These are phyloP conservation scores for Schizopygopsis malacanthus DNA, from an alignment of 2,797 vertebrate genomes.

Conservation along the genomic window DNA sequence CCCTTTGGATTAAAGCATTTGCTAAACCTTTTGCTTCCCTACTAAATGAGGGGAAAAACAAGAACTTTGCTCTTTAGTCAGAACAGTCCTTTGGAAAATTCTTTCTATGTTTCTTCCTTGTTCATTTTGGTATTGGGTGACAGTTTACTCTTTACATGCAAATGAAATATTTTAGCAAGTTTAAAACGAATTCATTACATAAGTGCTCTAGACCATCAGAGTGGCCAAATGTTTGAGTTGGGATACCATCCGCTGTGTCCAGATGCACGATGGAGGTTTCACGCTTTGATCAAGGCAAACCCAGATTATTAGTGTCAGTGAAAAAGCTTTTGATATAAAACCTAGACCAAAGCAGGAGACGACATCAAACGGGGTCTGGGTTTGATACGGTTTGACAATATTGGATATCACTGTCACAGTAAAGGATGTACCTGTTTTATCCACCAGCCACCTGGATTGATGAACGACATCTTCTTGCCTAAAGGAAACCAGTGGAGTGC, in stretches of 20 bases:
- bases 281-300: conserved; percentile 31
- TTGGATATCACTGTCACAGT: conserved; percentile 28
- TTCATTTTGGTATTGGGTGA: neutral
- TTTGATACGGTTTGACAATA: conserved; percentile 34
- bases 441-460: conserved; percentile 32
- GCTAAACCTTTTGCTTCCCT: neutral
- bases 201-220: neutral
- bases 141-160: neutral
- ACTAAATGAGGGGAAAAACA: conserved; percentile 5
- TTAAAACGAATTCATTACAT: neutral
- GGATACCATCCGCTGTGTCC: neutral
- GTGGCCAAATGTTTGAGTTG: neutral
- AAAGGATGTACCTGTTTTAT: conserved; percentile 32
- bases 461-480: conserved; percentile 31
- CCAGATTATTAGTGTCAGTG: conserved; percentile 28
- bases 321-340: conserved; percentile 32
- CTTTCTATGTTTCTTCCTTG: neutral
- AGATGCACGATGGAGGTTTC: conserved; percentile 8
- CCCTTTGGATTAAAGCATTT: conserved; percentile 19
- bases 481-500: conserved; percentile 34
- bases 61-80: conserved; percentile 20
- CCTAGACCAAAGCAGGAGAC: neutral
- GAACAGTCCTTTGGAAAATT: neutral
- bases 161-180: neutral
- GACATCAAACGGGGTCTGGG: conserved; percentile 34